phyloP scores from a whole-genome alignment of 2,113 vertebrate species.

The Nothocercus julius region DNA sequence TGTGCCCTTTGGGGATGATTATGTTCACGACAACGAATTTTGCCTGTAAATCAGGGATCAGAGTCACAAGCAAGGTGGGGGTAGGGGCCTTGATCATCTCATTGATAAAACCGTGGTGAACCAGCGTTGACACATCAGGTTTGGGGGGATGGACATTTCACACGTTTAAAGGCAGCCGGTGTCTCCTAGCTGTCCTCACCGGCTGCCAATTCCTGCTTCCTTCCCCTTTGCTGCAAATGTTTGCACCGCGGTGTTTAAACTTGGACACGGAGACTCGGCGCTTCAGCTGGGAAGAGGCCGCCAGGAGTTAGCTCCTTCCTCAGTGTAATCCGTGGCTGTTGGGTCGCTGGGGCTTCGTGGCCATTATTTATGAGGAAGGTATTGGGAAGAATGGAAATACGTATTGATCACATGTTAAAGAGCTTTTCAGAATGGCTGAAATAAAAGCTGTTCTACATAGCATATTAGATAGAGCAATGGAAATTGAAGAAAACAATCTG shows the following conservation, averaged over 20 bases:
- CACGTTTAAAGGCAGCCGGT: neutral
- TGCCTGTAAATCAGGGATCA: neutral
- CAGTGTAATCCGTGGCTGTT: neutral
- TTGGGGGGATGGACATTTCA: neutral
- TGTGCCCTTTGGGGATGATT: neutral
- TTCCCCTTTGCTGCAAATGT: neutral
- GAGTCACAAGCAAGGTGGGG: neutral
- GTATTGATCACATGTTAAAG: neutral
- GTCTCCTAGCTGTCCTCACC: neutral
- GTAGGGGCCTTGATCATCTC: neutral
- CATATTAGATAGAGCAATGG: neutral
- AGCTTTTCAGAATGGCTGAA: neutral
- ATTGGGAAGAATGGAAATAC: neutral
- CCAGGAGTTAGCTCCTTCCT: neutral
- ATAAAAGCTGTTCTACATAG: neutral
- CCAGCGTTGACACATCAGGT: neutral
- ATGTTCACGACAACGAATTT: neutral
- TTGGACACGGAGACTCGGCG: neutral
- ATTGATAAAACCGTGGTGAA: neutral
- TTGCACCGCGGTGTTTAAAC: neutral
- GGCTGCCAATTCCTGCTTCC: neutral
- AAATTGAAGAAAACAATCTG: neutral
- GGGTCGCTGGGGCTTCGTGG: conserved; percentile 19
- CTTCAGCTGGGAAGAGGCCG: neutral
- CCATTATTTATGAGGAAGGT: neutral